Evolutionary conservation across 37 sponge, comb jelly and placozoan genomes (phyloP), one percentile per base, ranked within the genome.

Genomic region (Lycopodina hypogea): DNA sequence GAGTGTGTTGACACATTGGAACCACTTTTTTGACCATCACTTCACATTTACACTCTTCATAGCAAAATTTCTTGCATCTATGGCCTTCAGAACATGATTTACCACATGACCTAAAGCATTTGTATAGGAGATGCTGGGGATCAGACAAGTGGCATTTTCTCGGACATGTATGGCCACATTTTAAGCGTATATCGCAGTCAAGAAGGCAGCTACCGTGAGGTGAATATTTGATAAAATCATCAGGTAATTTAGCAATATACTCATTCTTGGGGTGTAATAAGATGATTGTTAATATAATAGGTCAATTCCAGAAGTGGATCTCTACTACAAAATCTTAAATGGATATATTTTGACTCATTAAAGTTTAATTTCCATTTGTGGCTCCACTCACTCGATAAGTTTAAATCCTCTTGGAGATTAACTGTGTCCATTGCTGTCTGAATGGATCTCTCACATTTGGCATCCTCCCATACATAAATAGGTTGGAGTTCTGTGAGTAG

Each of bases 111-210:
- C 87, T 71, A 37, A 39, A 69, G 68, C 96, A 95, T 26, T 55
- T 35, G 9, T 62, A 89, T 32, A 84, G 42, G 22, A 42, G 38
- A 75, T 95, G 96, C 12, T 87, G 57, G 9, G 66, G 83, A 42
- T 91, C 88, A 41, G 51, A 0, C 4, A 52, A 23, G 40, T 95
- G 96, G 63, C 96, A 95, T 22, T 59, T 68, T 35, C 29, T 71
- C 0, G 42, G 37, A 50, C 96, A 95, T 0, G 53, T 39, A 39
- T 95, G 96, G 0, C 96, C 93, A 81, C 96, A 95, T 3, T 68
- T 42, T 0, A 95, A 82, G 19, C 90, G 80, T 3, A 30, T 36
- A 8, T 61, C 55, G 57, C 96, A 95, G 30, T 60, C 52, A 28
- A 30, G 24, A 21, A 23, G 30, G 60, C 96, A 95, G 29, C 96